phyloP scores from a whole-genome alignment of 2,888 invertebrate genomes.

The Catonia carolina region DNA sequence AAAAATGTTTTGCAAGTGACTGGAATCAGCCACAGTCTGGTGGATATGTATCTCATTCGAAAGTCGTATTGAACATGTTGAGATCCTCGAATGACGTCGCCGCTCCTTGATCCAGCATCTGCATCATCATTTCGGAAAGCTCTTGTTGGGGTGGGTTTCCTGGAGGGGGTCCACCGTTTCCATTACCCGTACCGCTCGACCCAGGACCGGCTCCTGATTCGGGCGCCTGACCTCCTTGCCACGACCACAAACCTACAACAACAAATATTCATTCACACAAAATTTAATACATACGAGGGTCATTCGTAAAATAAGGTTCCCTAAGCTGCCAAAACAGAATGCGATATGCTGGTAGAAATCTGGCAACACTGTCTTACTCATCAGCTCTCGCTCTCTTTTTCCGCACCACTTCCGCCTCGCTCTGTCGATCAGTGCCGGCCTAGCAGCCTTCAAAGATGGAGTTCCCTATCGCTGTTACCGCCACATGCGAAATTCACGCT shows the following conservation, averaged over 20 bases:
- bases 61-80: conserved; percentile 82
- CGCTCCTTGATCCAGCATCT: conserved; percentile 81
- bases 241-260: conserved; percentile 66
- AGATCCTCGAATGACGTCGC: conserved; percentile 77
- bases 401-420: too few species aligned
- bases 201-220: conserved; percentile 42
- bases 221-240: conserved; percentile 49
- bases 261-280: conserved; percentile 1
- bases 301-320: too few species aligned
- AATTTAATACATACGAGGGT: background rate
- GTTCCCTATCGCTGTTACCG: too few species aligned
- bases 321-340: too few species aligned
- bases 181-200: conserved; percentile 44
- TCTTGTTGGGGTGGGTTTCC: conserved; percentile 52
- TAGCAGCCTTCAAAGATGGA: too few species aligned
- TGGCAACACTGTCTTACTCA: too few species aligned
- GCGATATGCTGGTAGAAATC: too few species aligned
- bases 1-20: too few species aligned
- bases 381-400: too few species aligned
- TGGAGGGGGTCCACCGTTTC: conserved; percentile 40
- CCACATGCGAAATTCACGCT: too few species aligned
- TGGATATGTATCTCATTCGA: conserved; percentile 47
- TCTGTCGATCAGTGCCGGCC: too few species aligned
- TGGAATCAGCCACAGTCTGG: background rate
- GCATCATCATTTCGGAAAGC: conserved; percentile 82